Evolutionary conservation across 2,888 invertebrate genomes (phyloP), one percentile per base, ranked within the genome.

Genomic region (Hypolimnas misippus): DNA sequence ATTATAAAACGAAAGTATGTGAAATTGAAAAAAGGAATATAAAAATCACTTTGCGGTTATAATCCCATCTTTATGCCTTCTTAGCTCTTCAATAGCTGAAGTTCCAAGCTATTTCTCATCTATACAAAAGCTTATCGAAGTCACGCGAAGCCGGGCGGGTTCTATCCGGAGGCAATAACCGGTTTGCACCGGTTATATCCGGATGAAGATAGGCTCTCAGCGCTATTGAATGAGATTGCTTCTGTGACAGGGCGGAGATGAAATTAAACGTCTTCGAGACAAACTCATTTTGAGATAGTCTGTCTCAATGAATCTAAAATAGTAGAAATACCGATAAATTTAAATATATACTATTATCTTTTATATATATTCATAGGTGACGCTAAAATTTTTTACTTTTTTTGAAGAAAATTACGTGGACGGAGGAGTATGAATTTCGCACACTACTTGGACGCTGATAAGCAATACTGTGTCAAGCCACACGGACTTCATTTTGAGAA

Each of bases 151-250:
- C 44, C 50, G 52, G 53, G n/a, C 51, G 38, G 61, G 54, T 42
- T 35, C n/a, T n/a, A n/a, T n/a, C 65, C 58, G 25, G 57, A 40
- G 58, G 62, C 65, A 65, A 65, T 65, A 55, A 62, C 65, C 65
- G 62, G 46, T 16, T 51, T 16, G 58, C 38, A 25, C 62, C 51
- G 55, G 57, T 44, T 55, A 58, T 52, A 58, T 65, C 65, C 65
- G 62, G 58, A 50, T 44, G 10, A 14, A 62, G 62, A 65, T 65
- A 65, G 57, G 35, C 44, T 62, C 16, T 57, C 40, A 55, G 19
- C 40, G 46, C 59, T 25, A 54, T 60, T 60, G 53, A 54, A 60
- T 60, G 44, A 60, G 46, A 49, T 49, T 29, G 49, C 14, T 14
- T 29, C 29, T 14, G 12, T n/a, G n/a, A n/a, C n/a, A 44, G 14